Base-by-base conservation (phyloP, 2,797 vertebrate genomes). In the Melopsittacus undulatus region DNA sequence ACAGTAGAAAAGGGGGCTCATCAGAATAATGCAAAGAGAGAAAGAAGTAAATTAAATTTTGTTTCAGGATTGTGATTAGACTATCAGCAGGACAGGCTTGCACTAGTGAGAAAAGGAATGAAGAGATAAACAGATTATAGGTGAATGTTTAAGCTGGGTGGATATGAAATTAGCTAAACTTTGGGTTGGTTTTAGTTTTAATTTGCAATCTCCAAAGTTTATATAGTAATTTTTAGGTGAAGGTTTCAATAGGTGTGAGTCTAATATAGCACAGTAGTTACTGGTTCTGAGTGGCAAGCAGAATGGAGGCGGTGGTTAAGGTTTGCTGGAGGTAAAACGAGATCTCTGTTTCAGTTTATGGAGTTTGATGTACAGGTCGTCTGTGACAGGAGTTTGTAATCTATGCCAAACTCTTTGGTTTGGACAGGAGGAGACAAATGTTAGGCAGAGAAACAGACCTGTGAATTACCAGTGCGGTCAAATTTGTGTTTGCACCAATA, bases 11-110 rank as follows among this genome's bases (percentile, higher is more conserved):
- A 78, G 49, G 51, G 46, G 73, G 40, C 54, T 89, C 34, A 30
- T 52, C 0, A 0, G 49, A 78, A 32, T 83, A 92, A 92, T 92
- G 83, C 45, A 90, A 87, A 91, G 78, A 67, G 23, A 80, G n/a
- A 75, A 34, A 80, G n/a, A 75, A 34, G 76, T 85, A 88, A 87
- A 89, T 82, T 90, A 85, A 78, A 91, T 81, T 94, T 92, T 90
- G 38, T 92, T 94, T 80, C 76, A 72, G 57, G 38, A 36, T 24
- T 91, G 16, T 92, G 79, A 48, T 89, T 69, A 63, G n/a, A 64
- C 49, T 82, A 16, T 82, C 61, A 87, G 54, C 45, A 74, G 67
- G 59, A 79, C 68, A 80, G 64, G 40, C 75, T 83, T 83, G 52
- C 21, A 32, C 11, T 74, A 61, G 14, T 0, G 4, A 78, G 57